Conservation (phyloP, 2,888 invertebrate genomes). For the Papilio elwesi region DNA sequence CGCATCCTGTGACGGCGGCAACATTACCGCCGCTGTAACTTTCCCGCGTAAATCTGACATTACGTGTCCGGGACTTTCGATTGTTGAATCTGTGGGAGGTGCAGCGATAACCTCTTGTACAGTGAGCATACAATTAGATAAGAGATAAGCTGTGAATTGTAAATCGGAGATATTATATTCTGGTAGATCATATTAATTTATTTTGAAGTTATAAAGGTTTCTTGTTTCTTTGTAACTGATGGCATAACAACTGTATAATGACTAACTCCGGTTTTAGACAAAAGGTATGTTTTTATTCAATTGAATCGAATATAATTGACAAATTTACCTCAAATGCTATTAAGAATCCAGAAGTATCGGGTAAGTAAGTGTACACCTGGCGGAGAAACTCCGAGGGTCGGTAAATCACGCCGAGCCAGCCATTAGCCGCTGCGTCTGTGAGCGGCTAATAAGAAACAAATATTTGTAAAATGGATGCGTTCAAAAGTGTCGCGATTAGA, state of each 20-base stretch:
- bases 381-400: neutral
- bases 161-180: neutral
- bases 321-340: neutral
- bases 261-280: neutral
- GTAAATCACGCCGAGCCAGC: constrained; percentile 30
- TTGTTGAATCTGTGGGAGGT: constrained; percentile 1
- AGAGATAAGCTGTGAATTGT: neutral
- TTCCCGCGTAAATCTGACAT: constrained; percentile 30
- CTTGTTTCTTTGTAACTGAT: neutral
- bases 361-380: constrained; percentile 14
- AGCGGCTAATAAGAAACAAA: constrained; percentile 55
- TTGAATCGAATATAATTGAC: neutral
- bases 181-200: neutral
- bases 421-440: constrained; percentile 43
- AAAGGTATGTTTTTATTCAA: neutral
- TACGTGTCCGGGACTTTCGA: constrained; percentile 23
- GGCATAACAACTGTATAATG: neutral
- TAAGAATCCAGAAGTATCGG: neutral
- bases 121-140: neutral
- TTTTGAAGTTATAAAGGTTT: constrained; percentile 5
- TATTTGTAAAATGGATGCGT: constrained; percentile 48
- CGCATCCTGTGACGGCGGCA: constrained; percentile 24
- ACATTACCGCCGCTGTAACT: constrained; percentile 16
- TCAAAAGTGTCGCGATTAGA: constrained; percentile 46
- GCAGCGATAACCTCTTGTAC: constrained; percentile 6